These are phyloP conservation scores for Lamproptera curius DNA, from an alignment of 2,888 invertebrate species.

Conservation along the genomic window DNA sequence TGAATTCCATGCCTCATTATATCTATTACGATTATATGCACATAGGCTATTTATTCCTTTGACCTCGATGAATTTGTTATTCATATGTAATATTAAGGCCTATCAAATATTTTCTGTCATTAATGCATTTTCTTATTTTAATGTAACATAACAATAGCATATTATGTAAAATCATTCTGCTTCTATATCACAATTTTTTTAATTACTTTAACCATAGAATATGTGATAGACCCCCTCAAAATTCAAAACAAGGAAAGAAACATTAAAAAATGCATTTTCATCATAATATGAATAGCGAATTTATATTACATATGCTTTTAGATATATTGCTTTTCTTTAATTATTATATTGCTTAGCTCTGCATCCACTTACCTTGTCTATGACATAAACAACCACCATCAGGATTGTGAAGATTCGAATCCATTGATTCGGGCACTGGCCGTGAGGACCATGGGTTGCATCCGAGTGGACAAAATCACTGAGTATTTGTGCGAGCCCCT, in stretches of 20 bases:
- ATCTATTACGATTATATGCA: slow-evolving; percentile 41
- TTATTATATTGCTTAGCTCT: slow-evolving; percentile 56
- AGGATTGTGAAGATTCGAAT: slow-evolving; percentile 99
- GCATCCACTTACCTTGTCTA: slow-evolving; percentile 30
- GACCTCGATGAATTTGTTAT: slow-evolving; percentile 41
- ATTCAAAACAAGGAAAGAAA: background rate
- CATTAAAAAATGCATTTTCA: background rate
- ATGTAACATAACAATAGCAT: slow-evolving; percentile 7
- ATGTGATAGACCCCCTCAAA: background rate
- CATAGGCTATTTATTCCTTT: slow-evolving; percentile 52
- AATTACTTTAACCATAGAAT: background rate
- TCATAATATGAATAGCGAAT: slow-evolving; percentile 32
- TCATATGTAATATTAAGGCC: slow-evolving; percentile 5
- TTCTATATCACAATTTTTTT: background rate
- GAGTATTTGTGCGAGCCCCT: slow-evolving; percentile 99
- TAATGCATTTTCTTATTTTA: slow-evolving; percentile 8
- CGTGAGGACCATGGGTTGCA: slow-evolving; percentile 99
- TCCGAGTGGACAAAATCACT: slow-evolving; percentile 99
- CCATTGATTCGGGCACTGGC: slow-evolving; percentile 98
- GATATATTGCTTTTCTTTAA: slow-evolving; percentile 55
- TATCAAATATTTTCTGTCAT: background rate
- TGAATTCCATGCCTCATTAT: slow-evolving; percentile 60
- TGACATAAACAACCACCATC: slow-evolving; percentile 29
- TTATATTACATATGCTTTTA: slow-evolving; percentile 48
- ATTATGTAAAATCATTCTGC: background rate